These are phyloP conservation scores for Pelagia noctiluca DNA, from an alignment of 30 jellyfish, hydroid and myxozoan species.

Conservation along the genomic window DNA sequence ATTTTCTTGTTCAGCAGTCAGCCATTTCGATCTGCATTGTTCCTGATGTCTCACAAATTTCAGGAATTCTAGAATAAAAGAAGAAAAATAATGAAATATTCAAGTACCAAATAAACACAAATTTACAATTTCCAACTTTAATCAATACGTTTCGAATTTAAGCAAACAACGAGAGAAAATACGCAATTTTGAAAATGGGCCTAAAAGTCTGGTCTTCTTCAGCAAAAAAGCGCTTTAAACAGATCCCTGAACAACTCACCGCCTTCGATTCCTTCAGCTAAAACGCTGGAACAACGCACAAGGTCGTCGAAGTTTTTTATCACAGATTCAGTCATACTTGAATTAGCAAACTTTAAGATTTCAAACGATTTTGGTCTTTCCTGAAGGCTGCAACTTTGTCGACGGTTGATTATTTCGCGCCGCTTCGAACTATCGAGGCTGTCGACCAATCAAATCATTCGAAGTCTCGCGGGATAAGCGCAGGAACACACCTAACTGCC, in stretches of 20 bases:
- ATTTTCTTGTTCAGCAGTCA: conserved; percentile 88
- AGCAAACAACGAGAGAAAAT: too few relatives aligned
- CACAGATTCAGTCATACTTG: conserved; percentile 38
- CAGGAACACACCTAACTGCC: neutral
- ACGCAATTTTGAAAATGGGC: too few relatives aligned
- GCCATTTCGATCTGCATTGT: conserved; percentile 93
- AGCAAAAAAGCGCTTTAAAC: neutral
- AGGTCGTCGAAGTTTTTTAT: conserved; percentile 89
- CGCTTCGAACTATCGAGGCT: neutral
- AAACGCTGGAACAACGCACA: conserved; percentile 88
- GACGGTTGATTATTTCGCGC: conserved; percentile 66
- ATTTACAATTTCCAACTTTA: too few relatives aligned
- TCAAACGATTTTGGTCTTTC: neutral
- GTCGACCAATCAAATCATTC: conserved; percentile 54
- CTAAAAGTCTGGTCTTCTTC: too few relatives aligned
- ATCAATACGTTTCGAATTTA: too few relatives aligned
- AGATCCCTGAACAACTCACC: conserved; percentile 59
- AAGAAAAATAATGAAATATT: neutral
- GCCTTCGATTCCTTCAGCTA: conserved; percentile 96
- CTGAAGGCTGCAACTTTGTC: neutral
- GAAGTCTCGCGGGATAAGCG: conserved; percentile 46
- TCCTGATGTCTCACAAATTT: conserved; percentile 97
- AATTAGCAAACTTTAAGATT: neutral
- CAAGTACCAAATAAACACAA: neutral
- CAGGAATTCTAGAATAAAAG: conserved; percentile 66